Conservation (phyloP, 23 tunicate species). For the Aplidium turbinatum region DNA sequence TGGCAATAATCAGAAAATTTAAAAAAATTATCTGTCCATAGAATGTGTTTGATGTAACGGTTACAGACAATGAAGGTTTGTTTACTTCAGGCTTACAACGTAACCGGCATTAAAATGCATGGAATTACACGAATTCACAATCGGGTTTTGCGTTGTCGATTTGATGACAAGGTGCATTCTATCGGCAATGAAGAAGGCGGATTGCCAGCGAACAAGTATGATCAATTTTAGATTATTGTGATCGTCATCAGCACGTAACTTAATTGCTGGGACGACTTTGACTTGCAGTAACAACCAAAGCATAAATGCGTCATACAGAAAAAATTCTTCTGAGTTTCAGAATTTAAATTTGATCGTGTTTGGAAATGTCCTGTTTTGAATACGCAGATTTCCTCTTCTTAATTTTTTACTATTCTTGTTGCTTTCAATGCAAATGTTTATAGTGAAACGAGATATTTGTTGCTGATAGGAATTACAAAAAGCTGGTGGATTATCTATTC, state of each 20-base stretch:
- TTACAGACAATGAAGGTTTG: not conserved
- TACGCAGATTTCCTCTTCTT: no score
- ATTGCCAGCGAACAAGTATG: conserved; percentile 54
- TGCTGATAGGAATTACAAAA: conserved; percentile 83
- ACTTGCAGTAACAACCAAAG: not conserved
- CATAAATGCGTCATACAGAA: no score
- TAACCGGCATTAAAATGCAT: conserved; percentile 84
- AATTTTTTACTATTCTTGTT: no score
- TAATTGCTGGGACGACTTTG: not conserved
- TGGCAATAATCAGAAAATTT: no score
- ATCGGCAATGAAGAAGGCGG: conserved; percentile 64
- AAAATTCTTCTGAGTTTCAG: no score
- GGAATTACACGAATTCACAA: conserved; percentile 82
- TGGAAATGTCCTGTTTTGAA: no score
- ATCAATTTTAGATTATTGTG: not conserved
- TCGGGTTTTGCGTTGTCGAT: conserved; percentile 66
- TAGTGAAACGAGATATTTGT: no score
- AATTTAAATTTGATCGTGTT: no score
- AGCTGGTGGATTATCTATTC: conserved; percentile 85
- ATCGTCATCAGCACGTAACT: not conserved
- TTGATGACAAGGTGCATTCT: conserved; percentile 75
- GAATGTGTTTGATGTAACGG: no score
- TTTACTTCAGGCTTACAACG: conserved; percentile 63
- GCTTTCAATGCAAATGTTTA: no score
- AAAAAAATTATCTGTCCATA: no score